Conservation (phyloP, 2,113 vertebrate species). For the Meleagris gallopavo region DNA sequence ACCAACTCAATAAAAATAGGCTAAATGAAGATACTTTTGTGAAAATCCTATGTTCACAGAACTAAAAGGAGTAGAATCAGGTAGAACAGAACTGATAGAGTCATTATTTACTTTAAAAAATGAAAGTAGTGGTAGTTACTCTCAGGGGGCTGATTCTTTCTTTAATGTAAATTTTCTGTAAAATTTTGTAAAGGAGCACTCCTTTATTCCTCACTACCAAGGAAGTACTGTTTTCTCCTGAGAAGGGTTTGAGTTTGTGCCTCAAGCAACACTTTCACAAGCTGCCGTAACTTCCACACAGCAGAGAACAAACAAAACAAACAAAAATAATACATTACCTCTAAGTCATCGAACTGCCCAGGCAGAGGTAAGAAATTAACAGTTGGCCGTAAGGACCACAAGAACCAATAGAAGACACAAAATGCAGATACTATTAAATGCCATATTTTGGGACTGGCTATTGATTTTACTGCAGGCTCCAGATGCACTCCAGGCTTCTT, state of each 20-base stretch:
- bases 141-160: background rate
- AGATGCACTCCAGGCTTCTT: background rate
- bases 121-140: background rate
- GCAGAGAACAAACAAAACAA: background rate
- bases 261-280: background rate
- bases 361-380: background rate
- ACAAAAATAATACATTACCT: background rate
- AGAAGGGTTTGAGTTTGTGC: background rate
- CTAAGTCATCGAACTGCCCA: background rate
- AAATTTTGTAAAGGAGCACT: background rate
- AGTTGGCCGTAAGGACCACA: background rate
- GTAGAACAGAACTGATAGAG: too few species aligned
- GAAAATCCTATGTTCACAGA: background rate
- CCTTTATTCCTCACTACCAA: background rate
- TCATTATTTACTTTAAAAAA: background rate
- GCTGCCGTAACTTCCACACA: background rate
- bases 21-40: background rate
- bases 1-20: background rate
- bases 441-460: background rate
- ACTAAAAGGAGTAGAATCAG: too few species aligned
- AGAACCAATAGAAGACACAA: constrained; percentile 14
- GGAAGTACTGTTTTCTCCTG: background rate
- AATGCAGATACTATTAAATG: background rate
- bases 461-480: constrained; percentile 29
- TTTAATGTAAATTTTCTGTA: background rate